Base-by-base conservation (phyloP, 2,888 invertebrate genomes). In the Hetaerina titia region DNA sequence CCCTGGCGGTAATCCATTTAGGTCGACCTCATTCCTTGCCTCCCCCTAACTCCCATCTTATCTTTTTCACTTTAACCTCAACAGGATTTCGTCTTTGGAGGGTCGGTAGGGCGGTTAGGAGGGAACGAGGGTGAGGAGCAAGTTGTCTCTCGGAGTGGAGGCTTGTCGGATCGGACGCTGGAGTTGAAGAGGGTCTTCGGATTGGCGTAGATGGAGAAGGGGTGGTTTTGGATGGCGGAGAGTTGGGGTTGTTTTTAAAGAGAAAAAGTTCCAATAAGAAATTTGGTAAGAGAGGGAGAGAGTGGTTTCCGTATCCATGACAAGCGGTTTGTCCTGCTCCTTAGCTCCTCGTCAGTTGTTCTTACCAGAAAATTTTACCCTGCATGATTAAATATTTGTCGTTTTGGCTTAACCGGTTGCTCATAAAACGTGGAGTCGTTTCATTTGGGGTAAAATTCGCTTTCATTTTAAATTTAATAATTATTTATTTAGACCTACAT, bases 21-120 rank as follows among this genome's bases (percentile, higher is more conserved):
- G 13, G 60, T 5, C 60, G 60, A 11, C n/a, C 69, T n/a, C 45
- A 45, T 9, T 7, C 69, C 69, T 69, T 22, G 22, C 19, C 69
- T n/a, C n/a, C n/a, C 69, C 22, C 69, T 9, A 15, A 7, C 90
- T 60, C 90, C 60, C 63, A 17, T 19, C 64, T 60, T 90, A 63
- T 63, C 90, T 64, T 63, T 90, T 63, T 57, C 63, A 25, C 90
- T 64, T 63, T 64, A 81, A 81, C 81, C 81, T 81, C 81, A 81
- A 81, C 81, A 31, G 81, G 81, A 81, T 81, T 81, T 81, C 81
- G 31, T 81, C 81, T 9, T 81, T 22, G 81, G 81, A 81, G 81
- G 9, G 81, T 31, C 81, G 60, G 17, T 60, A 5, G 60, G 60
- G 60, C 17, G 60, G 17, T 17, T 60, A 11, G 60, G 60, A 15